Evolutionary conservation across 1,140 invertebrate genomes (phyloP).

Genomic region (Dinoponera quadriceps): DNA sequence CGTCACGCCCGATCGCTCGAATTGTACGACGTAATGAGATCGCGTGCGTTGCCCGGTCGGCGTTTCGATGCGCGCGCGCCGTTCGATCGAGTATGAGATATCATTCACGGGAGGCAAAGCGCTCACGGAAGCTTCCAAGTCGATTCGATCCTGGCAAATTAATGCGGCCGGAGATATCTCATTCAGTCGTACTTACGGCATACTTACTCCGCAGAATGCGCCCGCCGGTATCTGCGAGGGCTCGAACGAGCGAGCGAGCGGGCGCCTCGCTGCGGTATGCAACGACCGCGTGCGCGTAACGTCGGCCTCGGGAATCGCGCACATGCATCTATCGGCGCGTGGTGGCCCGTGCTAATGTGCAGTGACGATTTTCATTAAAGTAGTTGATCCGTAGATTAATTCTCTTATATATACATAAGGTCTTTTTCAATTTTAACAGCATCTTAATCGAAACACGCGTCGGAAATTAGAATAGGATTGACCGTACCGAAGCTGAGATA

Average conservation of each 20-base stretch:
- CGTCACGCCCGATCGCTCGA: constrained; percentile 45
- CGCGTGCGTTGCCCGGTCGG: constrained; percentile 44
- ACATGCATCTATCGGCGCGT: constrained; percentile 52
- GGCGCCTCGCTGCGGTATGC: neutral
- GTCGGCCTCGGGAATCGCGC: constrained; percentile 19
- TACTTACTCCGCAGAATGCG: constrained; percentile 35
- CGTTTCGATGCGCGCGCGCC: constrained; percentile 46
- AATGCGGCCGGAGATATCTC: constrained; percentile 74
- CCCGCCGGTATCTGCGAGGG: neutral
- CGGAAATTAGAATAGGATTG: too few relatives aligned
- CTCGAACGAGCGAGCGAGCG: too few relatives aligned
- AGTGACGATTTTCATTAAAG: constrained; percentile 50
- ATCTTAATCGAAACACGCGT: too few relatives aligned
- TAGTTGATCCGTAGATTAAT: neutral
- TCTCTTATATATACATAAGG: too few relatives aligned
- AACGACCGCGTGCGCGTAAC: constrained; percentile 24
- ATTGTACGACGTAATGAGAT: constrained; percentile 67
- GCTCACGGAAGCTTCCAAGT: constrained; percentile 70
- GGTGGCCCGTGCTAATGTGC: constrained; percentile 26
- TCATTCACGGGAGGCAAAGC: constrained; percentile 68
- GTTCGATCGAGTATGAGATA: constrained; percentile 75
- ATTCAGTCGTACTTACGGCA: constrained; percentile 66
- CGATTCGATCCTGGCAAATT: constrained; percentile 78
- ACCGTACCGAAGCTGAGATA: too few relatives aligned
- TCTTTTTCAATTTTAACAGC: too few relatives aligned